Conservation (phyloP, 2,888 invertebrate species). For the Teleiodes luculella region DNA sequence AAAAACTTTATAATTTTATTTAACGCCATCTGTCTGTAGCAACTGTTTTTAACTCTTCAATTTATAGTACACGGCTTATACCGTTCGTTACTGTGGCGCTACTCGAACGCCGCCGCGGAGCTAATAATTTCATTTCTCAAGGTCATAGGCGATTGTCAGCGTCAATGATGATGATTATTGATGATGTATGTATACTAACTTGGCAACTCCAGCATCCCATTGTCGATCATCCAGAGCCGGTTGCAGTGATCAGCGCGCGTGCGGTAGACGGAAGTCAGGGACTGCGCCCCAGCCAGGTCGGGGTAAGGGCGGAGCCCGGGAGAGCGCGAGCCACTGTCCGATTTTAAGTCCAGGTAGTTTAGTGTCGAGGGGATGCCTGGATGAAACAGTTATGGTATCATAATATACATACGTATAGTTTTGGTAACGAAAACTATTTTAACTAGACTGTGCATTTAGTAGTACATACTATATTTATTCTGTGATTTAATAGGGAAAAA, state of each 20-base stretch:
- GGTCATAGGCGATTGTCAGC: too few relatives aligned
- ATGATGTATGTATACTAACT: conserved; percentile 53
- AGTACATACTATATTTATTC: too few relatives aligned
- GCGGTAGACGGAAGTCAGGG: conserved; percentile 84
- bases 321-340: conserved; percentile 36
- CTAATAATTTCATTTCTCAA: too few relatives aligned
- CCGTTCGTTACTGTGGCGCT: too few relatives aligned
- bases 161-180: background rate
- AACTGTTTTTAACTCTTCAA: too few relatives aligned
- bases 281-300: conserved; percentile 32
- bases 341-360: conserved; percentile 71
- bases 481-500: too few relatives aligned
- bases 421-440: background rate
- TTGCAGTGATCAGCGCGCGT: conserved; percentile 84
- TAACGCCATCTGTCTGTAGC: too few relatives aligned
- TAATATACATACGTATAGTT: background rate
- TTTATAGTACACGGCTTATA: too few relatives aligned
- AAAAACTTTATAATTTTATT: too few relatives aligned
- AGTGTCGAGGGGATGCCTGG: conserved; percentile 81
- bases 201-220: conserved; percentile 83
- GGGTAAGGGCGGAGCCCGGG: conserved; percentile 62
- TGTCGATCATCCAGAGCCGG: conserved; percentile 88
- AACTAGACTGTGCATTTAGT: too few relatives aligned
- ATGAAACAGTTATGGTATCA: background rate
- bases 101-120: too few relatives aligned